These are phyloP conservation scores for Platerodrilus igneus DNA, from an alignment of 2,888 invertebrate genomes.

Conservation along the genomic window DNA sequence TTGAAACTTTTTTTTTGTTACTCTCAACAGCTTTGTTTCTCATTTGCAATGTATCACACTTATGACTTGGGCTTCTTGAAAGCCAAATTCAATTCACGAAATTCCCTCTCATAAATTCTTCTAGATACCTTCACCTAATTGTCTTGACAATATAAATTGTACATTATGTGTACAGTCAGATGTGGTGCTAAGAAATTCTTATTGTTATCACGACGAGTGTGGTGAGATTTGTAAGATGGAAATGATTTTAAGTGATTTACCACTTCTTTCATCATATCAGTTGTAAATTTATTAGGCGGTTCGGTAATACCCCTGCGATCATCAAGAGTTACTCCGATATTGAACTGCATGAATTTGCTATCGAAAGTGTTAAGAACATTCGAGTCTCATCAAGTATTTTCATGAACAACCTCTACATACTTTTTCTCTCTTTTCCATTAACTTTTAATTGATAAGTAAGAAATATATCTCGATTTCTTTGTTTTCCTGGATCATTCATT, in stretches of 20 bases:
- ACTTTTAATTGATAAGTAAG: slow-evolving; percentile 5
- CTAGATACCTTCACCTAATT: no score
- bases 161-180: slow-evolving; percentile 6
- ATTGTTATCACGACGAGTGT: slow-evolving; percentile 5
- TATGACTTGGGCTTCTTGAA: neutral
- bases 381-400: slow-evolving; percentile 8
- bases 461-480: slow-evolving; percentile 1
- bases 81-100: neutral
- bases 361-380: slow-evolving; percentile 9
- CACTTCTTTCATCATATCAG: slow-evolving; percentile 1
- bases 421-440: slow-evolving; percentile 1
- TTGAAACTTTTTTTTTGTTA: no score
- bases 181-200: slow-evolving; percentile 9
- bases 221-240: slow-evolving; percentile 9
- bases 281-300: slow-evolving; percentile 4
- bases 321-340: slow-evolving; percentile 1
- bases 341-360: slow-evolving; percentile 1
- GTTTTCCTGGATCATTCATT: slow-evolving; percentile 2
- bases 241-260: slow-evolving; percentile 2
- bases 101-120: no score
- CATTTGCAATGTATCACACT: no score
- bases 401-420: slow-evolving; percentile 8
- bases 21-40: no score
- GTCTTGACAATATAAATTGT: slow-evolving; percentile 2
- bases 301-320: slow-evolving; percentile 3